Base-by-base conservation (phyloP, 1,140 invertebrate species). In the Nasonia vitripennis region DNA sequence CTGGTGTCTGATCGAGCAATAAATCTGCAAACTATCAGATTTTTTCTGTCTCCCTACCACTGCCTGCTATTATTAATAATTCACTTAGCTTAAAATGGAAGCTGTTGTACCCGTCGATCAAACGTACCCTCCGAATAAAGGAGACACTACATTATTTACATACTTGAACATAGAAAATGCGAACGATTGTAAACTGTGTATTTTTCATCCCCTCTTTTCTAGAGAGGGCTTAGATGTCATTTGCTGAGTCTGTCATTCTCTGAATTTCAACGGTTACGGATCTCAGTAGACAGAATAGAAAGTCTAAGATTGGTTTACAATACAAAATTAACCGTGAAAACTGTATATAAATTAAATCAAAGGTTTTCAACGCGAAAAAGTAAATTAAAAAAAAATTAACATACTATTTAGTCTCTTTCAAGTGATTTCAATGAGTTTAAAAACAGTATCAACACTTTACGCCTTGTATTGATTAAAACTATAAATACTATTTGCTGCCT, bases 11-110 rank as follows among this genome's bases (percentile, higher is more conserved):
- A 12, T 62, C 34, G 0, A 0, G 10, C 45, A 23, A 20, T 62
- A 20, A 68, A 68, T 10, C 5, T 45, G 31, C 23, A 3, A 67
- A 62, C 6, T 62, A 10, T 27, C 6, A n/a, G 11, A 31, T 73
- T 73, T 62, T n/a, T n/a, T 62, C 55, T 62, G 5, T 14, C 20
- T 62, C 20, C 55, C 55, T 62, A 62, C 67, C n/a, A 41, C 20
- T 68, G 14, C 31, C 17, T 75, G 6, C 55, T 48, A 73, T 11
- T 73, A 62, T 75, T 1, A 83, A 75, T 83, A 83, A 75, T 83
- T 55, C 27, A 62, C 0, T 62, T n/a, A 62, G 0, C 7, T 20
- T 20, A 12, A 10, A 45, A 75, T 12, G 55, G 55, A 83, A 73
- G 55, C 5, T 81, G 14, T n/a, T 34, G 45, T 78, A 7, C 17